Percentiles rank a stretch among this genome's conserved stretches.
Conservation (phyloP, 1,140 invertebrate genomes). For the Ceratina calcarata region DNA sequence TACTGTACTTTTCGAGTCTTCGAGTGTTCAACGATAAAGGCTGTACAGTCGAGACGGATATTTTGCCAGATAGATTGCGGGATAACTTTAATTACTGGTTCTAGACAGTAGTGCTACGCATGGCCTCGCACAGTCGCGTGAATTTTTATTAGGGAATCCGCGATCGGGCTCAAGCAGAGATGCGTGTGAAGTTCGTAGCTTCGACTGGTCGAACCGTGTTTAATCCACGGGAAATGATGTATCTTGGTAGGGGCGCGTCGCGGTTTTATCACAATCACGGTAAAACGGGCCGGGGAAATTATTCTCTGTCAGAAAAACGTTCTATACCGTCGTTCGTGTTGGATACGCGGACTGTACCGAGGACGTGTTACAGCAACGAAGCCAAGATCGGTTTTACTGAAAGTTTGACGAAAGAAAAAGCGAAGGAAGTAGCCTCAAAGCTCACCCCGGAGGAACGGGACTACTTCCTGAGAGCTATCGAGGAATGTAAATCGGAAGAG, state of each 20-base stretch:
- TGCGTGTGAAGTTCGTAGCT: conserved; percentile 30
- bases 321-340: neutral
- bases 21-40: too few relatives aligned
- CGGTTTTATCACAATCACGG: conserved; percentile 11
- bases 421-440: conserved; percentile 85
- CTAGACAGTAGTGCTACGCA: neutral
- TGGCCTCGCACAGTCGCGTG: neutral
- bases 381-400: conserved; percentile 61
- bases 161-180: neutral
- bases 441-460: conserved; percentile 86
- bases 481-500: conserved; percentile 86
- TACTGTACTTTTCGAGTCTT: too few relatives aligned
- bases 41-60: too few relatives aligned
- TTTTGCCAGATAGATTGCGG: too few relatives aligned
- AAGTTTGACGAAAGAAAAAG: conserved; percentile 84
- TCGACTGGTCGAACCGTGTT: conserved; percentile 30
- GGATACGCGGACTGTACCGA: conserved; percentile 25
- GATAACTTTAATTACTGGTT: conserved; percentile 12
- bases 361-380: conserved; percentile 15
- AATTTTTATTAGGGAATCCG: neutral
- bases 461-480: conserved; percentile 83
- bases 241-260: conserved; percentile 20
- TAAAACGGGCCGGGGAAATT: neutral
- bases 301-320: conserved; percentile 16
- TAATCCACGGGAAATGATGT: conserved; percentile 22